Conservation (phyloP, 1,140 invertebrate genomes). For the Euwallacea fornicatus region DNA sequence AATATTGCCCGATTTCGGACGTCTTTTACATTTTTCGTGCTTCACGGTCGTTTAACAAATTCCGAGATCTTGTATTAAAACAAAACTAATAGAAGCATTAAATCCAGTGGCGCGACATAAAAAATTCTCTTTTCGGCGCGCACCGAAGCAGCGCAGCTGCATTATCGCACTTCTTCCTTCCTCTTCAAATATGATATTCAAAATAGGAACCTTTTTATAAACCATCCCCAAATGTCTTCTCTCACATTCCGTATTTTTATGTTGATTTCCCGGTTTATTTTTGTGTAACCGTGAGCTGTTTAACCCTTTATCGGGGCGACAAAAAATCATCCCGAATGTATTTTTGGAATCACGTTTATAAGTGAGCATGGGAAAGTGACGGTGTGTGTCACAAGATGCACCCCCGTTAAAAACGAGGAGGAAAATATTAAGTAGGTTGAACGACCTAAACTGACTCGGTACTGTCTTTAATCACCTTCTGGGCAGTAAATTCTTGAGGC, state of each 20-base stretch:
- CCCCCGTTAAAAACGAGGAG: background rate
- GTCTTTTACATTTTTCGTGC: conserved; percentile 16
- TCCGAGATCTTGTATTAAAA: conserved; percentile 25
- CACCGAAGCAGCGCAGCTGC: background rate
- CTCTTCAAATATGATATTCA: background rate
- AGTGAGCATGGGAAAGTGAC: background rate
- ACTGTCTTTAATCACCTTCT: background rate
- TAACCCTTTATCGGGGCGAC: background rate
- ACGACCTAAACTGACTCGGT: background rate
- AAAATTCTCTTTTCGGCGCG: background rate
- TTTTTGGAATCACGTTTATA: background rate
- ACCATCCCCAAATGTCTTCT: conserved; percentile 15
- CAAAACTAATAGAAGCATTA: conserved; percentile 1
- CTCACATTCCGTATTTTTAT: background rate
- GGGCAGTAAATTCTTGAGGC: background rate
- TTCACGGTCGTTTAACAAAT: conserved; percentile 18
- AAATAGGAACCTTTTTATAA: conserved; percentile 11
- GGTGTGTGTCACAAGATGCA: background rate
- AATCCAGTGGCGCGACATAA: background rate
- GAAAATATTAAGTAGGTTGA: background rate
- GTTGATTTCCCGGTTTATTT: conserved; percentile 12
- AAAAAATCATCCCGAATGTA: background rate
- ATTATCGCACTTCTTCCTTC: background rate
- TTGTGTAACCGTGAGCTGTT: background rate
- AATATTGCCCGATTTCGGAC: conserved; percentile 29